phyloP scores from a whole-genome alignment of 2,797 vertebrate species.

The Esox lucius region DNA sequence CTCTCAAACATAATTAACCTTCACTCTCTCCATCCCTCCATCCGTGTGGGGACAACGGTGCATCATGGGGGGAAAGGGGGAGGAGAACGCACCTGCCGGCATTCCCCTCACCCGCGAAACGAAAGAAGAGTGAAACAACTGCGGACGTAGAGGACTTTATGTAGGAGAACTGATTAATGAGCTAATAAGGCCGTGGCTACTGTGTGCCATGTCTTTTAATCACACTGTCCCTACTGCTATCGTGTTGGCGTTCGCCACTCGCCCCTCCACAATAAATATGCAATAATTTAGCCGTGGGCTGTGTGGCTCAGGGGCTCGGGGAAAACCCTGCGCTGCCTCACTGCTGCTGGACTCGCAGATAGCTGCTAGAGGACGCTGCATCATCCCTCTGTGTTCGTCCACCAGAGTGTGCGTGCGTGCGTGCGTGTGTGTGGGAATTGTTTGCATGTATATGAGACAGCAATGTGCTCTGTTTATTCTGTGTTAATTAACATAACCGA shows the following conservation, averaged over 20 bases:
- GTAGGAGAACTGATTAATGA: slow-evolving; percentile 90
- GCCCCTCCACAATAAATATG: slow-evolving; percentile 87
- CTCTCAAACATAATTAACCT: slow-evolving; percentile 97
- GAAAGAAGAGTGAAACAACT: not conserved
- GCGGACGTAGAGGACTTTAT: slow-evolving; percentile 42
- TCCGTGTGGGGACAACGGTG: slow-evolving; percentile 77
- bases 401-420: slow-evolving; percentile 13
- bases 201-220: slow-evolving; percentile 79
- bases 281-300: slow-evolving; percentile 87
- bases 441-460: not conserved
- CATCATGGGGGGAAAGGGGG: slow-evolving; percentile 64
- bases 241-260: slow-evolving; percentile 64
- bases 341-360: slow-evolving; percentile 12
- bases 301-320: slow-evolving; percentile 47
- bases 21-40: slow-evolving; percentile 86
- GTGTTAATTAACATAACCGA: slow-evolving; percentile 18
- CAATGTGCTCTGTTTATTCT: slow-evolving; percentile 22
- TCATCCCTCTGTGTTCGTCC: slow-evolving; percentile 37
- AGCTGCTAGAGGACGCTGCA: slow-evolving; percentile 36
- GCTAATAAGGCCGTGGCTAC: slow-evolving; percentile 90
- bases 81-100: slow-evolving; percentile 61
- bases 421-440: not conserved
- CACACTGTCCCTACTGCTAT: slow-evolving; percentile 62
- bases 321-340: slow-evolving; percentile 36
- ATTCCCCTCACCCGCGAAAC: slow-evolving; percentile 32